Evolutionary conservation across 1,140 invertebrate genomes (phyloP).

Genomic region (Drosophila punjabiensis): DNA sequence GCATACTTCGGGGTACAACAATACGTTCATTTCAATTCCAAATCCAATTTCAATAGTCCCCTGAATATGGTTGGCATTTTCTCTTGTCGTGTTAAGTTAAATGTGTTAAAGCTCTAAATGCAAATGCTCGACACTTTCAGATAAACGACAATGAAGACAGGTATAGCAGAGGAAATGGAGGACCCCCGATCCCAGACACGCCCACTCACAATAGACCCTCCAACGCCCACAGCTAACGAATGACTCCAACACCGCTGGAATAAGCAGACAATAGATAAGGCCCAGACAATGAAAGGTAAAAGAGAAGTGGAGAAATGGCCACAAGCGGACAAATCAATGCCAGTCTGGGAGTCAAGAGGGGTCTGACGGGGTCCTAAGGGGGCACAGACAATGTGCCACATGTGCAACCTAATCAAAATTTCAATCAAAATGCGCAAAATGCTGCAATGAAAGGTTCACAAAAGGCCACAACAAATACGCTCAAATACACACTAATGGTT

Average conservation of each 20-base stretch:
- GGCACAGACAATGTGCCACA: constrained; percentile 65
- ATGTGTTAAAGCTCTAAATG: constrained; percentile 16
- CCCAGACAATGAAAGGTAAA: constrained; percentile 18
- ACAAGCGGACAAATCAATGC: constrained; percentile 75
- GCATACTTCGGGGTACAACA: too few relatives aligned
- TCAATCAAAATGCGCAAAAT: constrained; percentile 75
- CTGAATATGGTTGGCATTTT: not conserved
- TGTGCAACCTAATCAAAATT: constrained; percentile 76
- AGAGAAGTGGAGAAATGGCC: constrained; percentile 37
- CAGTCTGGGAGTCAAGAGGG: constrained; percentile 12
- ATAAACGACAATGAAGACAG: constrained; percentile 32
- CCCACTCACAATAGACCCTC: constrained; percentile 10
- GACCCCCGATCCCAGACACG: constrained; percentile 28
- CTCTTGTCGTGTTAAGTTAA: not conserved
- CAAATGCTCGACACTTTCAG: constrained; percentile 14
- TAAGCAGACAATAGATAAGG: constrained; percentile 35
- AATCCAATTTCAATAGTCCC: not conserved
- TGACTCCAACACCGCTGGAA: constrained; percentile 27
- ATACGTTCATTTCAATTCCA: not conserved
- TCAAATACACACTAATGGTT: constrained; percentile 23
- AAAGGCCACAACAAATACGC: constrained; percentile 44
- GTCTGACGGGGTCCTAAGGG: not conserved
- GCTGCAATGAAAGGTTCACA: constrained; percentile 52
- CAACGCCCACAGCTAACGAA: constrained; percentile 7
- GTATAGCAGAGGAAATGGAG: not conserved